Evolutionary conservation across 1,140 invertebrate genomes (phyloP).

Genomic region (Drosophila ironensis): DNA sequence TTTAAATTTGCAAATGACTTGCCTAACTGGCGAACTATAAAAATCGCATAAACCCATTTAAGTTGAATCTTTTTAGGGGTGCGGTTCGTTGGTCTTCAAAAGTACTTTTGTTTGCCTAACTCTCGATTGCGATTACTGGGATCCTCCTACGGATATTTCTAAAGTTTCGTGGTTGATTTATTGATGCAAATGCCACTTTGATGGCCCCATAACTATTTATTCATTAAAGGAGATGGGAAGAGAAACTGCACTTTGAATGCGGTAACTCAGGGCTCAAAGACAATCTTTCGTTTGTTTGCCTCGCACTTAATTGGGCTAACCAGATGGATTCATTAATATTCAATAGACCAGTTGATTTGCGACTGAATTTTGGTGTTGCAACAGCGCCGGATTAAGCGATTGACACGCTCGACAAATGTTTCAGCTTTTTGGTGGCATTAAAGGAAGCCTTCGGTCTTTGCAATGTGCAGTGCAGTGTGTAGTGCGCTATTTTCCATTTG

Average conservation of each 20-base stretch:
- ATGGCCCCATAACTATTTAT: neutral
- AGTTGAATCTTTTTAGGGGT: neutral
- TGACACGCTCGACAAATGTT: constrained; percentile 19
- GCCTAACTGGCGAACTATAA: constrained; percentile 8
- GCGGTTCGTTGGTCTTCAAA: neutral
- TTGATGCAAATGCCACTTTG: constrained; percentile 9
- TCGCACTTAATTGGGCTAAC: constrained; percentile 15
- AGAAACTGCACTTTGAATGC: constrained; percentile 3
- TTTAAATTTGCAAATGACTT: constrained; percentile 29
- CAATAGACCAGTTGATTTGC: constrained; percentile 13
- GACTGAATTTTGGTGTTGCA: constrained; percentile 5
- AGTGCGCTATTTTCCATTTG: neutral
- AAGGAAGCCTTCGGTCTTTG: constrained; percentile 4
- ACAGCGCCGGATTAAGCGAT: constrained; percentile 17
- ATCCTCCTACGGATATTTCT: neutral
- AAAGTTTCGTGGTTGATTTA: neutral
- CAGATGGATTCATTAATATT: constrained; percentile 19
- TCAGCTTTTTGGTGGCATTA: neutral
- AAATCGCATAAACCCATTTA: constrained; percentile 1
- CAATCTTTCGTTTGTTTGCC: neutral
- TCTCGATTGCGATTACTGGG: too few species aligned
- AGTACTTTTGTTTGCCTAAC: neutral
- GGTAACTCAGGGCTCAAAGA: neutral
- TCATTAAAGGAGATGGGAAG: neutral
- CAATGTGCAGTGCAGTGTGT: too few species aligned